Evolutionary conservation across 2,797 vertebrate species (phyloP), one percentile per base, ranked within the genome.

Genomic region (Myotis myotis): DNA sequence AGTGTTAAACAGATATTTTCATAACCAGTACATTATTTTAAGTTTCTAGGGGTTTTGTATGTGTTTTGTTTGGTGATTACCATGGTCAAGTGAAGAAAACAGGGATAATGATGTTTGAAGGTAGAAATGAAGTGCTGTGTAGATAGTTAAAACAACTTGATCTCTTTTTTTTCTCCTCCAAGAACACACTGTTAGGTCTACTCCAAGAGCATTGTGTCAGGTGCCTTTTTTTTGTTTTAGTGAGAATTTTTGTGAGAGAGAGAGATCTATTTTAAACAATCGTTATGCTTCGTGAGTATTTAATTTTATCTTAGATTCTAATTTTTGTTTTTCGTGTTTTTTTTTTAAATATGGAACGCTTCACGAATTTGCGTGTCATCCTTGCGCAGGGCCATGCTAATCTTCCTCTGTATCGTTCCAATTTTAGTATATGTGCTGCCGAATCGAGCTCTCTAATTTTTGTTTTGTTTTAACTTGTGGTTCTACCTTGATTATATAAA

Each of bases 11-110:
- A 11, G 51, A 1, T 75, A 25, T 74, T 94, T 81, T 94, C 20
- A 70, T 64, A 84, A 72, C 8, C 30, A 83, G 19, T 71, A 9
- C 28, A 53, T 87, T 82, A 79, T 89, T 28, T 91, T 91, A 76
- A 53, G 66, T 84, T 94, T 81, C 17, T 81, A 51, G 38, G 25
- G 17, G 13, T 85, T 89, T 92, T 51, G 51, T 74, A 15, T 83
- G 9, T 86, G 30, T 95, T 93, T 90, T 88, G 12, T 88, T 93
- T 91, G 20, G n/a, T 91, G 44, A 47, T 87, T 92, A 89, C 38
- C 57, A 28, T 78, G 49, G 86, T 85, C 23, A 93, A 44, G 8
- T 87, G 74, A 94, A 87, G 68, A 87, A 51, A 86, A 80, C n/a
- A 93, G 33, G 36, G 5, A 11, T 92, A 82, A 60, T 91, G 76